A percentile compares a stretch with the other conserved stretches of the same genome.
Conservation (phyloP, 2,113 vertebrate genomes). For the Nothobranchius kuhntae region DNA sequence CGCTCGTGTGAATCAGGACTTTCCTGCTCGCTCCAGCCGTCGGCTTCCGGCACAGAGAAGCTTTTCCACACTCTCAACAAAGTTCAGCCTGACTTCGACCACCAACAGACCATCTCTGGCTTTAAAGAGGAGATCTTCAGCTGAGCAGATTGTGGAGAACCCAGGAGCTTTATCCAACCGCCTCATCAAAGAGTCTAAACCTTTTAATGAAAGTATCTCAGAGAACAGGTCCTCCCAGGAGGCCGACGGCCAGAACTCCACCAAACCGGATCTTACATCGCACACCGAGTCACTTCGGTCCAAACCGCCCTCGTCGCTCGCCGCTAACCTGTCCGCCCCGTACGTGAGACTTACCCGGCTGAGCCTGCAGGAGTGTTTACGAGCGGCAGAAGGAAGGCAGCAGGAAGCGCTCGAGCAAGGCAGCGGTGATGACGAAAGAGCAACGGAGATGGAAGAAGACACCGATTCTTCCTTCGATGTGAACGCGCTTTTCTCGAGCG, state of each 20-base stretch:
- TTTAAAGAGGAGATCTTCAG: neutral
- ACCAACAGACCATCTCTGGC: neutral
- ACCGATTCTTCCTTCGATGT: constrained; percentile 46
- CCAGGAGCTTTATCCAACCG: neutral
- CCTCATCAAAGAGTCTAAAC: neutral
- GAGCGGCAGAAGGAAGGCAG: neutral
- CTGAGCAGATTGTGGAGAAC: neutral
- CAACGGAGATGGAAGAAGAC: neutral
- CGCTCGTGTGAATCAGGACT: neutral
- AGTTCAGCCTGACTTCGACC: neutral
- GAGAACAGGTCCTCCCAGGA: neutral
- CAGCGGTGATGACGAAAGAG: neutral
- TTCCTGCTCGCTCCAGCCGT: neutral
- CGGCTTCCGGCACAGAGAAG: neutral
- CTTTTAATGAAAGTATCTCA: neutral
- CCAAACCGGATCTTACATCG: neutral
- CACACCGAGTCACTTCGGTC: neutral
- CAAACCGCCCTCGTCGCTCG: neutral
- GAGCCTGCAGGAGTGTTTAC: constrained; percentile 19
- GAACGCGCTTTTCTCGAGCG: constrained; percentile 59
- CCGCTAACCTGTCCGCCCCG: constrained; percentile 53
- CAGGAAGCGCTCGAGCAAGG: neutral
- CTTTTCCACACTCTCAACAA: constrained; percentile 18
- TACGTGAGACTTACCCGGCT: constrained; percentile 62
- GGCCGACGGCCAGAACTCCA: neutral